phyloP scores from a whole-genome alignment of 2,888 invertebrate genomes.

The Amphipyra berbera region DNA sequence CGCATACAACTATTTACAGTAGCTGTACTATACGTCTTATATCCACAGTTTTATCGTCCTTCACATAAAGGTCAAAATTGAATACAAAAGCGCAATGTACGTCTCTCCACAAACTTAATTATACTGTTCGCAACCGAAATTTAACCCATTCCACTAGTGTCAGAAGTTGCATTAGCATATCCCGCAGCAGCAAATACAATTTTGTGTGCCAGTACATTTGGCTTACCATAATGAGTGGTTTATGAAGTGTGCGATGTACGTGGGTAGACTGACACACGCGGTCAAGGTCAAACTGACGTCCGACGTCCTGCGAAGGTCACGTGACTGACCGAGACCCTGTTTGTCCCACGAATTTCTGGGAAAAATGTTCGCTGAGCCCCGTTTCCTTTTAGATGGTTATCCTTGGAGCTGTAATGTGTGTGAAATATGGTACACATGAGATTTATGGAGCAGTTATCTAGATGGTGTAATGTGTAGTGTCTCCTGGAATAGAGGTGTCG shows the following conservation, averaged over 20 bases:
- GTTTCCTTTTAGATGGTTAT: constrained; percentile 50
- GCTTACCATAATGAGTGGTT: constrained; percentile 60
- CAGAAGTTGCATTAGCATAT: constrained; percentile 38
- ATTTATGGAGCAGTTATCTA: constrained; percentile 29
- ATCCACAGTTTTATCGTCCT: constrained; percentile 52
- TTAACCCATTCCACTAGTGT: constrained; percentile 29
- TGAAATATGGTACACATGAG: constrained; percentile 39
- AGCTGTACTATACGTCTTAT: constrained; percentile 14
- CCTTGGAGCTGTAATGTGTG: constrained; percentile 34
- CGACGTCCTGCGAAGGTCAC: constrained; percentile 65
- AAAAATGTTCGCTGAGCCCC: constrained; percentile 28
- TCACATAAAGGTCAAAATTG: constrained; percentile 63
- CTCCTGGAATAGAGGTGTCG: constrained; percentile 24
- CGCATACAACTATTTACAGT: constrained; percentile 24
- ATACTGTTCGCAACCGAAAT: constrained; percentile 41
- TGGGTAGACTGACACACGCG: constrained; percentile 66
- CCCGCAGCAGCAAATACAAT: constrained; percentile 50
- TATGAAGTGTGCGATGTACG: constrained; percentile 62
- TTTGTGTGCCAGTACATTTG: constrained; percentile 56
- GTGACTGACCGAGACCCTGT: constrained; percentile 52
- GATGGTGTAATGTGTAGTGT: constrained; percentile 22
- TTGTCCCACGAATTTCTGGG: constrained; percentile 51
- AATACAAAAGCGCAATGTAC: constrained; percentile 60
- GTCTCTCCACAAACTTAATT: constrained; percentile 49
- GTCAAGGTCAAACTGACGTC: constrained; percentile 66